Evolutionary conservation across 2,113 vertebrate species (phyloP).

Genomic region (Stigmatopora nigra): DNA sequence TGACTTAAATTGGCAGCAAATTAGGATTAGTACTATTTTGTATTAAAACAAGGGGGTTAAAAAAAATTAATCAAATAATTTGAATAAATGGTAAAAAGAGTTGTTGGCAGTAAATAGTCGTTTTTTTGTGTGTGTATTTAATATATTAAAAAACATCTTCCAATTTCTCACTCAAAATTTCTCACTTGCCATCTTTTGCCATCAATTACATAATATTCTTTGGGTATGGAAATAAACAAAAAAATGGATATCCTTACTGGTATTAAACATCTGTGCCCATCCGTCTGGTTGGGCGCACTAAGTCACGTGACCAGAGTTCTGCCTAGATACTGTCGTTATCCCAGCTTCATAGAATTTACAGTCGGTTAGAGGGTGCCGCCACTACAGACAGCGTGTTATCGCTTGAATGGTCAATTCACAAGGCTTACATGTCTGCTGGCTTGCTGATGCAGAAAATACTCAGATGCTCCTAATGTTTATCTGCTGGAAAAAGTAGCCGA

Average conservation of each 20-base stretch:
- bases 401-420: conserved; percentile 24
- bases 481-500: not conserved
- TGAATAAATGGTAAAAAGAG: no score
- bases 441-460: conserved; percentile 18
- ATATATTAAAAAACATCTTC: no score
- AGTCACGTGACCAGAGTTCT: conserved; percentile 52
- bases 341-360: conserved; percentile 26
- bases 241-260: not conserved
- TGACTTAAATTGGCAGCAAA: no score
- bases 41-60: no score
- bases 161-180: no score
- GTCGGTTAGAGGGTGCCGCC: conserved; percentile 1
- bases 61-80: no score
- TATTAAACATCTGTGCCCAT: not conserved
- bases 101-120: no score
- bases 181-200: not conserved
- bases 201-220: not conserved
- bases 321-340: conserved; percentile 49
- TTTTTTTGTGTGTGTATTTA: no score
- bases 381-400: conserved; percentile 12
- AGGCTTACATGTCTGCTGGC: conserved; percentile 1
- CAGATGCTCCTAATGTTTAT: not conserved
- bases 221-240: not conserved
- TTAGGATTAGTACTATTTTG: no score
- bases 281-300: not conserved